A percentile compares a stretch with the other conserved stretches of the same genome.
phyloP scores from a whole-genome alignment of 2,888 invertebrate genomes.

The Chloroclystis v-ata region DNA sequence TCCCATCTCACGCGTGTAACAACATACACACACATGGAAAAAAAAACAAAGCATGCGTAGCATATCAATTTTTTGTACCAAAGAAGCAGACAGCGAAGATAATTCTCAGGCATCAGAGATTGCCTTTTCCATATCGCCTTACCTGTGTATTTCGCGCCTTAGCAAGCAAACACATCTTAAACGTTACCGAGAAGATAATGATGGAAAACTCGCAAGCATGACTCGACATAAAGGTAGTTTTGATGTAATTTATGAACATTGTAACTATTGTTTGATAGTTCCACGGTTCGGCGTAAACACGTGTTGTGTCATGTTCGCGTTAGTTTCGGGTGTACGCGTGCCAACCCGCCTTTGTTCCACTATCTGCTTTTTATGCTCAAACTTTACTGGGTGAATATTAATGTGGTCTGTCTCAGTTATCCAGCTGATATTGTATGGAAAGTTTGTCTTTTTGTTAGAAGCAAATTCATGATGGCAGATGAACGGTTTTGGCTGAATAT shows the following conservation, averaged over 20 bases:
- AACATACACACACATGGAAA: no score
- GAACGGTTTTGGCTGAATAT: no score
- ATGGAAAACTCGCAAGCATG: not conserved
- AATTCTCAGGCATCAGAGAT: no score
- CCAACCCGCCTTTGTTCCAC: not conserved
- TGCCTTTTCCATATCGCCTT: no score
- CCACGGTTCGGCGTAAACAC: not conserved
- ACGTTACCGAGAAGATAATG: not conserved
- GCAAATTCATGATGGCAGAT: no score
- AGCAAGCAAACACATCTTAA: no score
- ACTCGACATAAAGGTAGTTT: conserved; percentile 29
- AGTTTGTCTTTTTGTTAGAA: no score
- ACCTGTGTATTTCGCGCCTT: no score
- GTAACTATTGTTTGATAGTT: conserved; percentile 30
- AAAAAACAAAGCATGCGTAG: no score
- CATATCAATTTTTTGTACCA: no score
- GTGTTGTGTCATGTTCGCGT: conserved; percentile 1
- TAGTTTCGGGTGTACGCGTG: not conserved
- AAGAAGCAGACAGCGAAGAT: no score
- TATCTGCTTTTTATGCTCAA: not conserved
- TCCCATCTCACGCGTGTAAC: no score
- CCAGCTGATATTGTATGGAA: not conserved
- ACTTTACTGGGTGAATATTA: not conserved
- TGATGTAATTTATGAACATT: conserved; percentile 41
- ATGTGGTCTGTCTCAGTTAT: not conserved